Evolutionary conservation across 2,113 vertebrate genomes (phyloP), one percentile per base, ranked within the genome.

Genomic region (Murina feae): DNA sequence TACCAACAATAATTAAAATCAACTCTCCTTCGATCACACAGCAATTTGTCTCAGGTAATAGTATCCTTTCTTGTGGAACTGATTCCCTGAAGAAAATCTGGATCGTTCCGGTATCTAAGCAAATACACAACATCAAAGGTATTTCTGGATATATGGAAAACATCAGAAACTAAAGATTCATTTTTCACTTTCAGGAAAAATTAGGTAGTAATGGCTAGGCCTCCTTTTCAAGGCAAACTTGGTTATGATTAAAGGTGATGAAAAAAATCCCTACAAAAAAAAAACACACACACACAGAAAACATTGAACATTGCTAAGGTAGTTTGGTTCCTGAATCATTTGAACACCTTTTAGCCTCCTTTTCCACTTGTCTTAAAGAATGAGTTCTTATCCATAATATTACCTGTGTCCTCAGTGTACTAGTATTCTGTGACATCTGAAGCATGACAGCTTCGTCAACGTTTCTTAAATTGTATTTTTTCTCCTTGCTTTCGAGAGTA

Each of bases 391-490:
- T 79, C 79, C 39, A 91, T 85, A 97, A 96, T 97, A 98, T 96
- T 97, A 95, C 89, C 65, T 96, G 91, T 95, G 65, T 97, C 97
- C 93, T 96, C n/a, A 92, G 96, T 92, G 96, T 89, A 23, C 2
- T 96, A 93, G 95, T 89, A 23, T 2, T 96, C 79, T 95, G 88
- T 97, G 96, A 97, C 91, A 98, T 97, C 96, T 69, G 96, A 93
- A 97, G 92, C 37, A 95, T 98, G 96, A 97, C 86, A 96, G 86
- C 80, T 98, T 97, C 95, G 98, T 98, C 91, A 95, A 58, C 96
- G 32, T 92, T 96, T 96, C 30, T 97, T 83, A 96, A 96, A 96
- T 87, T 96, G 17, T 68, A 53, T 90, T 96, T 96, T 95, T 81
- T 80, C 21, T n/a, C 0, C 35, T 92, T 49, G 8, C 37, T 97